phyloP scores from a whole-genome alignment of 2,113 vertebrate species.

The Chloroceryle aenea region DNA sequence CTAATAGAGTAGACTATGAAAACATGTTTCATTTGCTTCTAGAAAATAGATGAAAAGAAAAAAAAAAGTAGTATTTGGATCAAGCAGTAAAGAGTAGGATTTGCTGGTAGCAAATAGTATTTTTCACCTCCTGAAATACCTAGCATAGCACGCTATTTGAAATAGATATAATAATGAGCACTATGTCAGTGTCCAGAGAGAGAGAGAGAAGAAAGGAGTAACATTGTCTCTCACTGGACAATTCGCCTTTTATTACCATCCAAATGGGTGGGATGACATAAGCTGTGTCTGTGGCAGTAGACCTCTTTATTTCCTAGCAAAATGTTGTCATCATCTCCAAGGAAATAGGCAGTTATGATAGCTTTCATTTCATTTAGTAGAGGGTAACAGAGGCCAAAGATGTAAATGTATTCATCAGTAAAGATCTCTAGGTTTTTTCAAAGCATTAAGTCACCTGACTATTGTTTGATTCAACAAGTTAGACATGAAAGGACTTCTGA shows the following conservation, averaged over 20 bases:
- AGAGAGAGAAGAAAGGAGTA: background rate
- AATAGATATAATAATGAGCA: background rate
- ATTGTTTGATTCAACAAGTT: background rate
- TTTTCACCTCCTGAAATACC: conserved; percentile 24
- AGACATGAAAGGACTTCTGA: background rate
- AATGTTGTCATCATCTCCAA: background rate
- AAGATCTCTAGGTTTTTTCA: background rate
- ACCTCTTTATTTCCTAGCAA: background rate
- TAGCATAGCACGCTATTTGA: background rate
- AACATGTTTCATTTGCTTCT: background rate
- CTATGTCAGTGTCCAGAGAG: background rate
- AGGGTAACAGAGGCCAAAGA: background rate
- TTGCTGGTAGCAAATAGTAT: background rate
- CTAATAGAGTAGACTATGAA: background rate
- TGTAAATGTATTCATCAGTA: background rate
- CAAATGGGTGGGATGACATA: background rate
- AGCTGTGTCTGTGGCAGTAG: background rate
- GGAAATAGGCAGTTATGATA: background rate
- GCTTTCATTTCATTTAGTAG: background rate
- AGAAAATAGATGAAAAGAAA: background rate
- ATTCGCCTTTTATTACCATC: background rate
- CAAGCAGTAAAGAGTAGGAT: background rate
- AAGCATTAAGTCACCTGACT: background rate
- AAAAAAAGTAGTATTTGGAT: background rate
- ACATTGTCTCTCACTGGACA: background rate